Percentiles rank a stretch among this genome's conserved stretches.
phyloP scores from a whole-genome alignment of 2,797 vertebrate species.

The Danio albolineatus region DNA sequence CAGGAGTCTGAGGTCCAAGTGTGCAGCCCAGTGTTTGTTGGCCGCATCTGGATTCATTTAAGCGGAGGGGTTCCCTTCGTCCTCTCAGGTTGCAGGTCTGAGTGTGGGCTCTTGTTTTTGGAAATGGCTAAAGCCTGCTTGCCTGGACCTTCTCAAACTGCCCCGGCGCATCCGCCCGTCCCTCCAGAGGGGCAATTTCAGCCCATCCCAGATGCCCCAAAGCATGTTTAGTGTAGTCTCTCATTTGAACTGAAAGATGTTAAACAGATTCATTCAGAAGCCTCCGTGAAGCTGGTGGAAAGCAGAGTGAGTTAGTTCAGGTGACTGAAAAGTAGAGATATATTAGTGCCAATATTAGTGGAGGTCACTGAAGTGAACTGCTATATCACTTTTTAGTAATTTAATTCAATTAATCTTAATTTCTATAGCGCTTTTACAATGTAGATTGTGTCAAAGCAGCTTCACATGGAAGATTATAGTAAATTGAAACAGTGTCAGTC shows the following conservation, averaged over 20 bases:
- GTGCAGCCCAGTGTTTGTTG: conserved; percentile 75
- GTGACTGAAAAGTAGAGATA: too few species aligned
- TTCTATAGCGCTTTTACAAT: too few species aligned
- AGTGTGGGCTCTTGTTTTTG: conserved; percentile 87
- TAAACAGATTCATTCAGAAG: conserved; percentile 95
- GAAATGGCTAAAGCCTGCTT: conserved; percentile 73
- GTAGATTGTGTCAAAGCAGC: too few species aligned
- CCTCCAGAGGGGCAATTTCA: conserved; percentile 84
- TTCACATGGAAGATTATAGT: too few species aligned
- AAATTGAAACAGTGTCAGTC: too few species aligned
- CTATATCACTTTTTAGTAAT: too few species aligned
- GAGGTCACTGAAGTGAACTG: too few species aligned
- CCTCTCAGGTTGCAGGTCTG: conserved; percentile 91
- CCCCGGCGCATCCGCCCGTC: conserved; percentile 79
- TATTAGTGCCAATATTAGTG: too few species aligned
- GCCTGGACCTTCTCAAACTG: conserved; percentile 92
- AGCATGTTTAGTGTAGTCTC: conserved; percentile 90
- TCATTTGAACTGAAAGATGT: conserved; percentile 95
- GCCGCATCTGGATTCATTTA: conserved; percentile 98
- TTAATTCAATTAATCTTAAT: too few species aligned
- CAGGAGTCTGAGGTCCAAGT: conserved; percentile 86
- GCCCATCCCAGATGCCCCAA: conserved; percentile 87
- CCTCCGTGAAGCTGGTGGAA: conserved; percentile 74
- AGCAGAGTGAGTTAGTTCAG: conserved; percentile 67
- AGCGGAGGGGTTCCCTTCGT: conserved; percentile 69